Evolutionary conservation across 2,797 vertebrate genomes (phyloP).

Genomic region (Amblyopsis hoosieri): DNA sequence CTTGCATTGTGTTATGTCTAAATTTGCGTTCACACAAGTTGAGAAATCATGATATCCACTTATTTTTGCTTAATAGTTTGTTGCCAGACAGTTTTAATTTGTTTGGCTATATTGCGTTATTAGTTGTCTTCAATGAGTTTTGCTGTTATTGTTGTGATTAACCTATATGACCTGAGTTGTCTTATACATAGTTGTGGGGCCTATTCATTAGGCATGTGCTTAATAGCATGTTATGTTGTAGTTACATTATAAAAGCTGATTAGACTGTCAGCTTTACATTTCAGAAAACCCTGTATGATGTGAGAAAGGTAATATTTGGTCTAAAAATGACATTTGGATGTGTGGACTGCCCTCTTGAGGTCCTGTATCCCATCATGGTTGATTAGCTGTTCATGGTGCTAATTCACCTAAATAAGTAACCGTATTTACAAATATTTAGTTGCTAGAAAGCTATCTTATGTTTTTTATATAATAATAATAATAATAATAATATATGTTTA

Average conservation of each 20-base stretch:
- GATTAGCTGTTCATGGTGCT: constrained; percentile 42
- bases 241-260: background rate
- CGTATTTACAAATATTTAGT: constrained; percentile 26
- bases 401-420: constrained; percentile 30
- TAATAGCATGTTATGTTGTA: background rate
- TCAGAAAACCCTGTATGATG: too few species aligned
- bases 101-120: background rate
- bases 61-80: background rate
- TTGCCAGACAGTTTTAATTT: background rate
- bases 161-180: background rate
- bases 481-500: too few species aligned
- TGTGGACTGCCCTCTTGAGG: constrained; percentile 63
- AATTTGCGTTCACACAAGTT: background rate
- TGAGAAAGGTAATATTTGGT: constrained; percentile 18
- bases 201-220: background rate
- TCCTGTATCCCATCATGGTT: constrained; percentile 32
- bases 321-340: constrained; percentile 35
- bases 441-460: constrained; percentile 10
- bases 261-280: too few species aligned
- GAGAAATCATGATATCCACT: background rate
- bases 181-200: background rate
- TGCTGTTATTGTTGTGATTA: background rate
- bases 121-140: background rate
- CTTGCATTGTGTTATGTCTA: background rate
- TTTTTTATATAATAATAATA: background rate